These are phyloP conservation scores for Esox niger DNA, from an alignment of 2,113 vertebrate species.

Conservation along the genomic window DNA sequence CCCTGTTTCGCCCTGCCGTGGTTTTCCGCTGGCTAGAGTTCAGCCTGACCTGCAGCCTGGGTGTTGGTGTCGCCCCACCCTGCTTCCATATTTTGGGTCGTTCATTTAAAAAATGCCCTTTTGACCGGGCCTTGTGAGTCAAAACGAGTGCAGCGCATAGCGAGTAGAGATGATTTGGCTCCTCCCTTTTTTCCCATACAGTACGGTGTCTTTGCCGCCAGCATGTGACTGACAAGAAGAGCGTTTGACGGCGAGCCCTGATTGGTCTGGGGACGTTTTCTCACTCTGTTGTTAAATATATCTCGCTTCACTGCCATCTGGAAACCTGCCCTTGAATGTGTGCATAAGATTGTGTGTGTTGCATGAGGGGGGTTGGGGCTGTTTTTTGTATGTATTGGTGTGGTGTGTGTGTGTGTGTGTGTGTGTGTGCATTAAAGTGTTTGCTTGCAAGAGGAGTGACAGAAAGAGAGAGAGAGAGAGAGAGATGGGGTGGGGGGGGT, in stretches of 20 bases:
- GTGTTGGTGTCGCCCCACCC: no score
- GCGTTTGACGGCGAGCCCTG: background rate
- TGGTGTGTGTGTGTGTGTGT: background rate
- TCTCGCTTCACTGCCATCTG: constrained; percentile 22
- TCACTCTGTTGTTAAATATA: constrained; percentile 33
- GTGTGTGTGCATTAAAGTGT: constrained; percentile 5
- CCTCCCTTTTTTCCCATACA: background rate
- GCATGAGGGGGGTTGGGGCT: no score
- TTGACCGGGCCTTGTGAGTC: no score
- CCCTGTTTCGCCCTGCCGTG: no score
- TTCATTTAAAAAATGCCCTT: no score
- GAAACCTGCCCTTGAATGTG: constrained; percentile 15
- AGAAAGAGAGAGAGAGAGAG: constrained; percentile 18
- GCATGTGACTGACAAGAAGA: constrained; percentile 20
- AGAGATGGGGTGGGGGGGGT: constrained; percentile 10
- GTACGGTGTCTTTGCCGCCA: constrained; percentile 3
- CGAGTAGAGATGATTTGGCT: background rate
- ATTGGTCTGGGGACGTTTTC: constrained; percentile 26
- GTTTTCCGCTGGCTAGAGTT: no score
- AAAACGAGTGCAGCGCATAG: no score
- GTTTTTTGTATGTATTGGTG: no score
- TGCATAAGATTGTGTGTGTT: constrained; percentile 9
- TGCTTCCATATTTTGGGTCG: no score
- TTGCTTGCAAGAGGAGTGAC: background rate
- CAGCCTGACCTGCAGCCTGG: no score